Base-by-base conservation (phyloP, 2,888 invertebrate species). In the Sinelater perroti region DNA sequence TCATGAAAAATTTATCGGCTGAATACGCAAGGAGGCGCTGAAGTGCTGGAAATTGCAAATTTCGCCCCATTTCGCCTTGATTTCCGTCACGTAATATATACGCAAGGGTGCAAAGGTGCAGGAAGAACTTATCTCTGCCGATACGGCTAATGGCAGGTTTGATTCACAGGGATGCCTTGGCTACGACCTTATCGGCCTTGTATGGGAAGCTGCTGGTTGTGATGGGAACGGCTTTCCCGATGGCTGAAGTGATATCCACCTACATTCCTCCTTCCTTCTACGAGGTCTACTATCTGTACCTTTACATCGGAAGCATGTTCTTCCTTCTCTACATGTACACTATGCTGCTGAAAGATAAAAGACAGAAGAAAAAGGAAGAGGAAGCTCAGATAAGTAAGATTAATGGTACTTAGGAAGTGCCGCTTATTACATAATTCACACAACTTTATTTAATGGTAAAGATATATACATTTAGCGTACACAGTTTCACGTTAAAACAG, bases 231-330 rank as follows among this genome's bases (percentile, higher is more conserved):
- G 94, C 95, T 10, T 94, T 97, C 79, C 96, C 96, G 46, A 90
- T 97, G 89, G 93, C 96, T 61, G 95, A 96, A 83, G 94, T 95
- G 68, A 95, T 95, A 75, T 95, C 95, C 35, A 92, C 93, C 14
- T 93, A 93, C 80, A 93, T 95, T 75, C 95, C 95, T 71, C 92
- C 93, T 64, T 93, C 93, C 20, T 95, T 93, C 79, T 95, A 95
- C 79, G 94, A 95, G 85, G 93, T 90, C 76, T 78, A 78, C 64
- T 78, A 78, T 63, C 78, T 88, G 49, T 88, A 88, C 70, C 80
- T 88, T 45, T 88, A 88, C 75, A 81, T 86, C 62, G 87, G 86
- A 55, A 87, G 87, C 68, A 88, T 88, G 82, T 74, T 84, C 42
- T 88, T 88, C 72, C 81, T 88, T 33, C 78, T 86, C 59, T 86